Base-by-base conservation (phyloP, 2,797 vertebrate species). In the Eptatretus atami region DNA sequence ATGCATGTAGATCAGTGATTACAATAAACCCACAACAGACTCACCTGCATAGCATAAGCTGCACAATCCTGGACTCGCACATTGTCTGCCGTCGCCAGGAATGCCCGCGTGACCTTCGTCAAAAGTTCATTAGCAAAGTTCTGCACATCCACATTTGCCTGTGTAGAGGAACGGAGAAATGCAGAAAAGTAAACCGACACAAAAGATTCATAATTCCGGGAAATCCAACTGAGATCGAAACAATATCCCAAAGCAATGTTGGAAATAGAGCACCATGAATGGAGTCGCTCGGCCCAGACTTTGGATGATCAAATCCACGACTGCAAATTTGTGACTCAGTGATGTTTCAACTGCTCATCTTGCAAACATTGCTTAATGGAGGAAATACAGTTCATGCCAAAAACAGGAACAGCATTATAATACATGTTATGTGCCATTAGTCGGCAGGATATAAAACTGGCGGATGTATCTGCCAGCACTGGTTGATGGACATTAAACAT, bases 41-140 rank as follows among this genome's bases (percentile, higher is more conserved):
- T 71, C 70, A 92, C 92, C 81, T 98, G 92, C 73, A 98, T 90
- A 3, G 80, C 92, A 63, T 95, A 98, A 0, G 92, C 90, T 65
- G 86, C 83, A 15, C 88, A 93, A 74, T 98, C 92, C 73, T 98
- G 92, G 53, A 86, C 92, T 68, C 86, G 78, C 64, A 94, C 90
- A 9, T 98, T 81, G 69, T 95, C 88, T 12, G 90, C 88, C 52
- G 90, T 85, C 6, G 90, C 88, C 70, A 96, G 77, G 70, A 95
- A 96, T 1, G 85, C 84, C 76, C 86, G 81, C 63, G 83, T 94
- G 68, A 96, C 73, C 69, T 93, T 86, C 53, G 77, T 87, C 67
- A 98, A 73, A 57, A 98, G 75, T 63, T 90, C 85, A 67, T 84
- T 79, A 63, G 82, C 81, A 70, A 96, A 98, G 74, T 78, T 80